phyloP scores from a whole-genome alignment of 2,113 vertebrate species.

The Coracopsis vasa region DNA sequence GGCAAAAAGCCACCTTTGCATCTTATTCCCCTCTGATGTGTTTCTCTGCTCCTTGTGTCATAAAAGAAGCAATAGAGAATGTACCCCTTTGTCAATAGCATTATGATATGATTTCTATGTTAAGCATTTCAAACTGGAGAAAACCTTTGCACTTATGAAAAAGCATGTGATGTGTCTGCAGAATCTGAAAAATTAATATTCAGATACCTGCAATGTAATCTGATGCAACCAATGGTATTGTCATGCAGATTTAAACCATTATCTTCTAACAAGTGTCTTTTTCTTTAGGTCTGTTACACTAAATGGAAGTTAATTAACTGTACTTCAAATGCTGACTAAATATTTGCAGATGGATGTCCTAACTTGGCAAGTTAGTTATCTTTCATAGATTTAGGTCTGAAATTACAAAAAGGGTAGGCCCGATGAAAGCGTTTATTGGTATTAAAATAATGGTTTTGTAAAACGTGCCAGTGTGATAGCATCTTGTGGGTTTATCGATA shows the following conservation, averaged over 20 bases:
- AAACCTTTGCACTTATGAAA: not conserved
- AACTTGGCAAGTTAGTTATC: not conserved
- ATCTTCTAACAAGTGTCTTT: not conserved
- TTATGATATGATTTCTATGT: not conserved
- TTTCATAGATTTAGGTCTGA: not conserved
- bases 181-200: not conserved
- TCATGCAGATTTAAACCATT: not conserved
- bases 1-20: not conserved
- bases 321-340: not conserved
- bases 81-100: not conserved
- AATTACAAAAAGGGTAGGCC: accelerated
- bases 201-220: not conserved
- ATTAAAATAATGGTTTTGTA: not conserved
- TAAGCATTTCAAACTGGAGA: not conserved
- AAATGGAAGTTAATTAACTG: not conserved
- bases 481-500: not conserved
- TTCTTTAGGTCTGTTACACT: not conserved
- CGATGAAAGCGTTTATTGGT: not conserved
- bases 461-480: not conserved
- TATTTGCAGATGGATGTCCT: not conserved
- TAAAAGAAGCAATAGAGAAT: not conserved
- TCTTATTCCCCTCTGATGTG: not conserved
- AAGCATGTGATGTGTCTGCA: not conserved
- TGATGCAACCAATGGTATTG: not conserved
- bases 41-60: not conserved